These are phyloP conservation scores for Pyrrhia umbra DNA, from an alignment of 2,888 invertebrate genomes.

Conservation along the genomic window DNA sequence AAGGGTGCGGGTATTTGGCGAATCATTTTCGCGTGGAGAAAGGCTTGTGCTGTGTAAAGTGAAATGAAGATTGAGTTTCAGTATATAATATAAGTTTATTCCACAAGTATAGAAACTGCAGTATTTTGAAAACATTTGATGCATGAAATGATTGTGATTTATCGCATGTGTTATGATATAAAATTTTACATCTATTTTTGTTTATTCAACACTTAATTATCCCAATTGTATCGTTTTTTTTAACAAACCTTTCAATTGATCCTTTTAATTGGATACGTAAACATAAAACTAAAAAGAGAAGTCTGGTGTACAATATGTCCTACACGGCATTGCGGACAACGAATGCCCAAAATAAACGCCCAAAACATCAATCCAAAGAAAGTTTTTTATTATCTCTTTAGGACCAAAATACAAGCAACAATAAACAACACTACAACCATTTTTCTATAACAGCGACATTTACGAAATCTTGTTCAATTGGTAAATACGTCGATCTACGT, in stretches of 20 bases:
- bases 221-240: background rate
- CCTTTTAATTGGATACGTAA: background rate
- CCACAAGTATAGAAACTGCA: background rate
- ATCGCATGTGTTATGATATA: slow-evolving; percentile 23
- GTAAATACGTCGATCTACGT: slow-evolving; percentile 47
- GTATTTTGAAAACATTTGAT: background rate
- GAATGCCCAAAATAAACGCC: no score
- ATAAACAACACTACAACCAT: background rate
- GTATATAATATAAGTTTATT: slow-evolving; percentile 4
- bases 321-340: no score
- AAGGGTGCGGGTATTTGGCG: slow-evolving; percentile 55
- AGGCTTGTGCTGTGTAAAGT: slow-evolving; percentile 14
- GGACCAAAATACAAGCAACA: background rate
- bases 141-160: background rate
- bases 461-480: slow-evolving; percentile 22
- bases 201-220: background rate
- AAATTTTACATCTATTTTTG: no score
- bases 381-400: no score
- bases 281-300: background rate
- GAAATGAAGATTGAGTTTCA: slow-evolving; percentile 35
- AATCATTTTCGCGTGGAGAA: slow-evolving; percentile 56
- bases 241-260: background rate
- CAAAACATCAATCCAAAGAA: no score
- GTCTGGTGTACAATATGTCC: no score
- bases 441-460: background rate